Percentiles rank a stretch among this genome's conserved stretches.
phyloP scores from a whole-genome alignment of 2,797 vertebrate genomes.

The Prionace glauca region DNA sequence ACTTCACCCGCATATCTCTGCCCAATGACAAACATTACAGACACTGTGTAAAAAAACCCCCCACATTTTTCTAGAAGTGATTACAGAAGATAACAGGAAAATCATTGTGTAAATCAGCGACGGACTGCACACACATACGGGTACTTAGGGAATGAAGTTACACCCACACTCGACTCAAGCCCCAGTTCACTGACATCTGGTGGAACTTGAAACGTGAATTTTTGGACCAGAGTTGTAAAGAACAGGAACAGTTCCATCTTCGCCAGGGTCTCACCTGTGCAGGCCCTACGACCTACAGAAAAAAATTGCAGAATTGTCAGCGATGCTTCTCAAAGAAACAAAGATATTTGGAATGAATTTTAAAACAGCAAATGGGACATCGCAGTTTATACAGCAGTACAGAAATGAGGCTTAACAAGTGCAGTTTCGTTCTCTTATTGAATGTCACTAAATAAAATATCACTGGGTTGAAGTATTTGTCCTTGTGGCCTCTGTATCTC shows the following conservation, averaged over 20 bases:
- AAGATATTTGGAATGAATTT: neutral
- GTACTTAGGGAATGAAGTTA: slow-evolving; percentile 56
- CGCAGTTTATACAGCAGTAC: neutral
- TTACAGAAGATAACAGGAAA: neutral
- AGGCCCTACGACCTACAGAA: slow-evolving; percentile 55
- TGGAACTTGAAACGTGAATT: slow-evolving; percentile 53
- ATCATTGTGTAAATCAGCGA: neutral
- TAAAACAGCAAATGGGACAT: no score
- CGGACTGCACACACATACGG: slow-evolving; percentile 49
- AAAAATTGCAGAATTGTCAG: neutral
- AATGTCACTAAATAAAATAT: no score
- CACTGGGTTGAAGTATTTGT: no score
- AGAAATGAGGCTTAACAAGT: neutral
- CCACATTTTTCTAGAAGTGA: neutral
- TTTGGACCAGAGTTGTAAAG: slow-evolving; percentile 55
- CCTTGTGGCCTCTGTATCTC: no score
- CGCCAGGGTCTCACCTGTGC: slow-evolving; percentile 59
- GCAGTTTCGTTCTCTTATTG: no score
- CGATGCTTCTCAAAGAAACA: neutral
- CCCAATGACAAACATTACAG: neutral
- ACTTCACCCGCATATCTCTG: neutral
- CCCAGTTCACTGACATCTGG: slow-evolving; percentile 52
- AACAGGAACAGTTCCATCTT: slow-evolving; percentile 60
- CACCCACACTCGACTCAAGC: slow-evolving; percentile 48
- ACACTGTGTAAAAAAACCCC: neutral